phyloP scores from a whole-genome alignment of 2,113 vertebrate genomes.

The Megaceryle torquata region DNA sequence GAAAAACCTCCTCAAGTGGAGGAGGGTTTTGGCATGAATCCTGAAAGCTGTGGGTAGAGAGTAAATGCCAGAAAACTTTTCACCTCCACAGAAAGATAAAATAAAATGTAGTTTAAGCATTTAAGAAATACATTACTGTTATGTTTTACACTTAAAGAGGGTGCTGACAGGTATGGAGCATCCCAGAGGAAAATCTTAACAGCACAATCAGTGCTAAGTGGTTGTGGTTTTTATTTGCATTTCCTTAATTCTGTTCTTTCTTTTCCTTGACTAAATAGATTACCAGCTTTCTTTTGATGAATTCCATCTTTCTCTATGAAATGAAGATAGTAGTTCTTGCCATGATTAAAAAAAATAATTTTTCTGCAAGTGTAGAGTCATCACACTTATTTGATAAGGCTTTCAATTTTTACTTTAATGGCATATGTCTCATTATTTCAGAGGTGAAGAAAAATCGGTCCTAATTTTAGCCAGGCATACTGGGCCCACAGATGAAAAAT shows the following conservation, averaged over 20 bases:
- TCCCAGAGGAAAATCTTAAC: not conserved
- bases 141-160: not conserved
- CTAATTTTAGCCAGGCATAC: constrained; percentile 22
- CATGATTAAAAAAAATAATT: not conserved
- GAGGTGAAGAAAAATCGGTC: constrained; percentile 17
- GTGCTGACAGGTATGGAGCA: not conserved
- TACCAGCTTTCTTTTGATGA: not conserved
- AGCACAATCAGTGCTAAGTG: not conserved
- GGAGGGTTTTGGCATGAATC: not conserved
- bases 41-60: not conserved
- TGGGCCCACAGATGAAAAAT: not conserved
- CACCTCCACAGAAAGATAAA: not conserved
- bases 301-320: not conserved
- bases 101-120: not conserved
- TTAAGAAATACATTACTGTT: not conserved
- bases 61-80: not conserved
- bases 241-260: not conserved
- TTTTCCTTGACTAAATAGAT: not conserved
- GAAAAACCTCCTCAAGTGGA: not conserved
- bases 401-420: constrained; percentile 22
- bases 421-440: constrained; percentile 1
- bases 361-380: not conserved
- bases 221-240: not conserved
- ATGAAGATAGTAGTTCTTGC: not conserved
- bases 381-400: not conserved